Evolutionary conservation across 2,888 invertebrate species (phyloP), one percentile per base, ranked within the genome.

Genomic region (Stenodera caucasica): DNA sequence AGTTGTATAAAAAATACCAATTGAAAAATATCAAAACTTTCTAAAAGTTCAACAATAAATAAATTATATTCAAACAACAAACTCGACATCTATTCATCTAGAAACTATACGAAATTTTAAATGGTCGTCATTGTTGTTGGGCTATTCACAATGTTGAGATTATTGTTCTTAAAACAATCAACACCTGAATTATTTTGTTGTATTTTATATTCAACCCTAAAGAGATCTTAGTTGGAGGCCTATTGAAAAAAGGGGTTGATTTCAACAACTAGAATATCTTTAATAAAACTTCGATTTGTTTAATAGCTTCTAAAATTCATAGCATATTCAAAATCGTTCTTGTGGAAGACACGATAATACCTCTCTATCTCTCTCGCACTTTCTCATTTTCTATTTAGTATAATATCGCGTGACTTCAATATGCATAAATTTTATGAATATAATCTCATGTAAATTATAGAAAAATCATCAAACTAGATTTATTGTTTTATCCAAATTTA

Each of bases 231-330:
- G 15, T 15, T 7, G 18, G 18, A 18, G 37, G 18, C 8, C n/a
- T n/a, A 18, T 40, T 15, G 14, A 35, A 35, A n/a, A 14, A 14
- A 35, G 14, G 7, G 18, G 18, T 18, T 40, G 37, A 15, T 40
- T 40, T 40, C 9, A 15, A 37, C n/a, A 40, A 15, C 8, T 40
- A 8, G 7, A 37, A 33, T 33, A 11, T 40, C 65, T 60, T 67
- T 70, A 72, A 73, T 73, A 73, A 73, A 73, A 73, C 66, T 69
- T 67, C 70, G 71, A 72, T 73, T 70, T 73, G 69, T 70, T 72
- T 71, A 72, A 73, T 70, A 68, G 70, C 63, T 63, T 64, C 60
- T 64, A 65, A 69, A 70, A 72, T 72, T 72, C 70, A 68, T 68
- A 60, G 69, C 66, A 64, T 67, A 71, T 73, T 74, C 67, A 65